Evolutionary conservation across 2,888 invertebrate genomes (phyloP).

Genomic region (Calliphora vomitoria): DNA sequence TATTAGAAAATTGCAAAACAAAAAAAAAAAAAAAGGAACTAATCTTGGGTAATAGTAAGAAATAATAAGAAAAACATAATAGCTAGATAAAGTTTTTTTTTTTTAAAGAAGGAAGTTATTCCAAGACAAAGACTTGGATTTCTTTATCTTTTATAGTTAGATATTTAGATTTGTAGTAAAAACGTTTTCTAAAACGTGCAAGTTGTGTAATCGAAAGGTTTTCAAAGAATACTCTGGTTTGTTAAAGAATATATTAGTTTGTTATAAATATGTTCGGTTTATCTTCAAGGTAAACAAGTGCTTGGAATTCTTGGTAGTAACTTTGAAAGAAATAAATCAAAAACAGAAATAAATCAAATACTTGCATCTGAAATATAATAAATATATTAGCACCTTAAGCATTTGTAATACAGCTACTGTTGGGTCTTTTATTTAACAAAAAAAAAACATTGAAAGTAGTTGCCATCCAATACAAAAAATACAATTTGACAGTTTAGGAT

Average conservation of each 20-base stretch:
- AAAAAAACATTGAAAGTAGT: no score
- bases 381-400: constrained; percentile 7
- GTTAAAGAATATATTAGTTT: background rate
- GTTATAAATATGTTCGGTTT: background rate
- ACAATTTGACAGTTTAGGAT: no score
- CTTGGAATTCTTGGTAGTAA: constrained; percentile 2
- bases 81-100: constrained; percentile 17
- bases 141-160: background rate
- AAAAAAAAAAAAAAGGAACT: constrained; percentile 28
- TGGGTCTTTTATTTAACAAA: no score
- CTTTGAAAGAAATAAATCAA: constrained; percentile 45
- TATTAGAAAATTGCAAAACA: constrained; percentile 30
- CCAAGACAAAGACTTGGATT: background rate
- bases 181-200: constrained; percentile 30
- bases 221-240: background rate
- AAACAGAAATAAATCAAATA: constrained; percentile 40
- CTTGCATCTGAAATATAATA: constrained; percentile 20
- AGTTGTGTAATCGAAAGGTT: constrained; percentile 6
- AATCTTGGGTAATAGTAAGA: constrained; percentile 46
- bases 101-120: background rate
- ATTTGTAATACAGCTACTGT: background rate
- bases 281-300: constrained; percentile 38
- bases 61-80: constrained; percentile 19
- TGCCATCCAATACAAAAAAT: no score
- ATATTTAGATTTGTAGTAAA: background rate